Evolutionary conservation across 2,113 vertebrate species (phyloP), one percentile per base, ranked within the genome.

Genomic region (Elanus axillaris): DNA sequence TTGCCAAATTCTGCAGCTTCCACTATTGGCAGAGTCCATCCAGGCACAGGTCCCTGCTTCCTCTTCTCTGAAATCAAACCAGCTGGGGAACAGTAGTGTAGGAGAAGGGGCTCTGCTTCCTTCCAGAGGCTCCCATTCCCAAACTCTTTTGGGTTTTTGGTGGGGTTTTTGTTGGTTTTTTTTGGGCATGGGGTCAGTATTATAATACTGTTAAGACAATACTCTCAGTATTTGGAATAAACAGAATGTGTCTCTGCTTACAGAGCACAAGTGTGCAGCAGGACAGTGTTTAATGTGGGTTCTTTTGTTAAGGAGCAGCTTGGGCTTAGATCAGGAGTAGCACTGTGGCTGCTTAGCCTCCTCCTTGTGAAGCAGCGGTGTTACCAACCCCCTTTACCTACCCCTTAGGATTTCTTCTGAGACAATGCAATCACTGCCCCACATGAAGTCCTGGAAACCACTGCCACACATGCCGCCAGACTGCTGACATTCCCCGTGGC

Each of bases 341-440:
- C 63, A 13, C 63, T 48, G 77, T 26, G 73, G 58, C 93, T 91
- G 91, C 88, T 80, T 48, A 66, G 67, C 56, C 56, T 66, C 77
- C 16, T 47, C 72, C 62, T 56, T 25, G 45, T 10, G 18, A 66
- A 88, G 91, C 91, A 72, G 93, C 68, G 3, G 81, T 27, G 6
- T 86, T 25, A 42, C 92, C 96, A 91, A 80, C 73, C 93, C 86
- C 90, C 77, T 93, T 89, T 93, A 26, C 80, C 94, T 95, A 42
- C 94, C 94, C 93, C 48, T 3, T 45, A 80, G 92, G 87, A 86
- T 26, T 83, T 92, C 96, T 75, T 79, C 89, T 56, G 86, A 88
- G 92, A 72, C 95, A 56, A 52, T 78, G 89, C 92, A 94, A 34
- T 88, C 84, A 48, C 87, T 93, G 87, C 87, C 94, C 92, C 87